Conservation (phyloP, 2,797 vertebrate genomes). For the Parotocinclus haroldoi region DNA sequence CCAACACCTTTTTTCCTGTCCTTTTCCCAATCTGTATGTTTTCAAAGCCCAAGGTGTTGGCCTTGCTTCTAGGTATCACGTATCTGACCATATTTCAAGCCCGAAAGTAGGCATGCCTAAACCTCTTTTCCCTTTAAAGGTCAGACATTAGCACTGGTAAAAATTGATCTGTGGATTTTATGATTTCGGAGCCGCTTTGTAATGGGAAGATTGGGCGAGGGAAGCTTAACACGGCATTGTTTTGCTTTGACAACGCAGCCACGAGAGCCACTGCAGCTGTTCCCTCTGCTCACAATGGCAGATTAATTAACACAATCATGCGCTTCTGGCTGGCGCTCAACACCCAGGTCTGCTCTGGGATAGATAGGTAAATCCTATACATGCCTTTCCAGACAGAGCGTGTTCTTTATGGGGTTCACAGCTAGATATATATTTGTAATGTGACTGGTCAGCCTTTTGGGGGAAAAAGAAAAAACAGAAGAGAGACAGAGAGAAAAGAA, state of each 20-base stretch:
- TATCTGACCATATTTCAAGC: conserved; percentile 92
- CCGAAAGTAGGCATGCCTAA: conserved; percentile 84
- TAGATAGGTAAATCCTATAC: conserved; percentile 99
- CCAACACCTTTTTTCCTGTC: conserved; percentile 28
- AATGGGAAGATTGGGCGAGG: conserved; percentile 88
- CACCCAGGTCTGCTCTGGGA: conserved; percentile 95
- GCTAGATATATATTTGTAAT: conserved; percentile 83
- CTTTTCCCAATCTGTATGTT: conserved; percentile 79
- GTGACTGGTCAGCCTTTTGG: conserved; percentile 81
- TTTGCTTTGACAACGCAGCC: conserved; percentile 98
- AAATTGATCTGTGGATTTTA: conserved; percentile 93
- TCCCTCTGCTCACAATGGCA: conserved; percentile 98
- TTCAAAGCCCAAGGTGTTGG: conserved; percentile 80
- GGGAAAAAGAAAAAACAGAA: conserved; percentile 47
- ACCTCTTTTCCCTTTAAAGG: conserved; percentile 88
- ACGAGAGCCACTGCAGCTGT: conserved; percentile 96
- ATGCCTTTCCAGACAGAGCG: conserved; percentile 88
- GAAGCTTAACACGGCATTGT: conserved; percentile 98
- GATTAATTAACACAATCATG: conserved; percentile 99
- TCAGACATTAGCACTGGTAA: conserved; percentile 96
- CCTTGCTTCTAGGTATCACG: conserved; percentile 80
- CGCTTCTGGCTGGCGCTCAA: conserved; percentile 97
- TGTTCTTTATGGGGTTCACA: conserved; percentile 82
- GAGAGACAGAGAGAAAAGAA: conserved; percentile 20
- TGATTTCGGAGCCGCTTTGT: conserved; percentile 97